These are phyloP conservation scores for Amphiprion ocellaris DNA, from an alignment of 2,113 vertebrate genomes.

Conservation along the genomic window DNA sequence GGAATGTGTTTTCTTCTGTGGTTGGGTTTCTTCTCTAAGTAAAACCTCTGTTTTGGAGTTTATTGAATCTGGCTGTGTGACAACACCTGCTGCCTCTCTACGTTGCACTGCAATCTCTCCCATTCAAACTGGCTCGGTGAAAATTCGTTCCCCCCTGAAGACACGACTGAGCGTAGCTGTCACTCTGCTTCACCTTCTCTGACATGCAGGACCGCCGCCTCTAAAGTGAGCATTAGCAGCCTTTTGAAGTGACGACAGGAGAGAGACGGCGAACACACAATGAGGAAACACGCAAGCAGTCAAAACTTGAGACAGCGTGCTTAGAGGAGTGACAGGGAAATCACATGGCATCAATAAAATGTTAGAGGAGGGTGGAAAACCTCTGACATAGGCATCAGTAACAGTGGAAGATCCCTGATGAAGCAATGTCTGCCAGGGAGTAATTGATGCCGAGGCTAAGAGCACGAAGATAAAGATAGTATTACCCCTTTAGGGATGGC, in stretches of 20 bases:
- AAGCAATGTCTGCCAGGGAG: constrained; percentile 42
- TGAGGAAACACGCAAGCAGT: background rate
- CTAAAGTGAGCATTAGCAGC: constrained; percentile 59
- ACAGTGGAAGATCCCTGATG: constrained; percentile 32
- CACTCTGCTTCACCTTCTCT: constrained; percentile 51
- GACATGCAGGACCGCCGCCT: constrained; percentile 50
- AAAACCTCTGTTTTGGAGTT: background rate
- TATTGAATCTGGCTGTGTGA: constrained; percentile 34
- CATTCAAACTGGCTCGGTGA: constrained; percentile 41
- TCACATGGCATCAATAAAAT: constrained; percentile 4
- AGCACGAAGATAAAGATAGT: constrained; percentile 61
- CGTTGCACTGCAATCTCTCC: background rate
- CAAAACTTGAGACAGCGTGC: constrained; percentile 10
- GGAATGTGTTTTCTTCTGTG: background rate
- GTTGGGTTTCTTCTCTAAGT: constrained; percentile 15
- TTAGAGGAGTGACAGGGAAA: background rate
- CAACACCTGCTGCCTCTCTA: constrained; percentile 47
- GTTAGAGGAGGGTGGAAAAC: background rate
- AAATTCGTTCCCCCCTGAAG: constrained; percentile 45
- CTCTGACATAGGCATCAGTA: constrained; percentile 32
- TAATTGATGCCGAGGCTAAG: constrained; percentile 55
- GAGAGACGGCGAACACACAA: constrained; percentile 51
- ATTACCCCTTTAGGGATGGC: constrained; percentile 45
- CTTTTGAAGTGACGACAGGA: constrained; percentile 66
- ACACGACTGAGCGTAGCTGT: constrained; percentile 51